phyloP scores from a whole-genome alignment of 2,888 invertebrate genomes.

The Macropis europaea region DNA sequence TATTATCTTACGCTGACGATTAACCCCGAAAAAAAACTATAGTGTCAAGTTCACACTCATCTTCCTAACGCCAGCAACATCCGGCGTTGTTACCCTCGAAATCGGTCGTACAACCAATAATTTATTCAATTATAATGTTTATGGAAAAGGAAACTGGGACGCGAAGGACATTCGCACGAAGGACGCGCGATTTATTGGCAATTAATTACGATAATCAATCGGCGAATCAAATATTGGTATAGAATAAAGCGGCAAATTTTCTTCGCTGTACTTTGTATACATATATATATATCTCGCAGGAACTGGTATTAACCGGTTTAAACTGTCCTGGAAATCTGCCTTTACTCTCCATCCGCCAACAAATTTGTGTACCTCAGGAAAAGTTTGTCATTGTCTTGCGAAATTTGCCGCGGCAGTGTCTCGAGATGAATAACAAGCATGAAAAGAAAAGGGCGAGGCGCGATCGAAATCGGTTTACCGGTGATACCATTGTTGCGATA shows the following conservation, averaged over 20 bases:
- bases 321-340: conserved; percentile 51
- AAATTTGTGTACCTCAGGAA: conserved; percentile 23
- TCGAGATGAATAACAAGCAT: neutral
- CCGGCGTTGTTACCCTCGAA: too few relatives aligned
- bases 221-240: neutral
- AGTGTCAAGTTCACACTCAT: conserved; percentile 9
- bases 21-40: neutral
- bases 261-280: neutral
- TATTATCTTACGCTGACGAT: neutral
- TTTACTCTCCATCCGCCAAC: conserved; percentile 31
- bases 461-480: neutral
- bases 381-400: neutral
- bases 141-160: too few relatives aligned
- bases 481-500: neutral
- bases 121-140: too few relatives aligned
- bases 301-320: conserved; percentile 56
- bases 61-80: conserved; percentile 22
- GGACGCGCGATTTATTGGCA: neutral
- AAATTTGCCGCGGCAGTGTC: neutral
- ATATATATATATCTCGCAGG: conserved; percentile 17
- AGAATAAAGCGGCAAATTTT: conserved; percentile 9
- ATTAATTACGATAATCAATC: neutral
- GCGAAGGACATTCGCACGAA: too few relatives aligned
- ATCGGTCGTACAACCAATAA: too few relatives aligned
- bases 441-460: neutral